Conservation (phyloP, 2,888 invertebrate species). For the Altica lythri region DNA sequence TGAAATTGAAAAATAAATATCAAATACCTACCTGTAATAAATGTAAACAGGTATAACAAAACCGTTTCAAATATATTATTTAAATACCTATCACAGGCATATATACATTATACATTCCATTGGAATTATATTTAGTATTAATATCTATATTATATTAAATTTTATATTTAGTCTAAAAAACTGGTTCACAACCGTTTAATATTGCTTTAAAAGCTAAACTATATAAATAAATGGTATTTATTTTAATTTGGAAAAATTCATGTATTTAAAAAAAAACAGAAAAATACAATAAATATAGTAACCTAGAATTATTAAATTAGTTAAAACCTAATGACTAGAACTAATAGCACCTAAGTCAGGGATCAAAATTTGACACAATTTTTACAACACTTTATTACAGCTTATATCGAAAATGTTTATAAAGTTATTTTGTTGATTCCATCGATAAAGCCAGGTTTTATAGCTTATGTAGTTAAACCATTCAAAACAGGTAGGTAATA, state of each 20-base stretch:
- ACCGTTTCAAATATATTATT: not conserved
- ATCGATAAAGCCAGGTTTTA: too few species aligned
- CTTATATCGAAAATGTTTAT: not conserved
- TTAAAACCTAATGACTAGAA: conserved; percentile 33
- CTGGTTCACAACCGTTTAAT: conserved; percentile 22
- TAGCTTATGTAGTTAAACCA: not conserved
- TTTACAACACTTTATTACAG: not conserved
- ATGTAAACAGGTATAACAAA: conserved; percentile 6
- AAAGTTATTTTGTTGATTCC: not conserved
- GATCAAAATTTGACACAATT: conserved; percentile 1
- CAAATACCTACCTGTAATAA: not conserved
- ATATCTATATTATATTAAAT: not conserved
- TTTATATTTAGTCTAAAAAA: not conserved
- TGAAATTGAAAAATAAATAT: not conserved
- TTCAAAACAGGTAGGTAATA: not conserved
- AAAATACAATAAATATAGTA: not conserved
- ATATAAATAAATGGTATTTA: not conserved
- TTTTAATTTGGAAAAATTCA: too few species aligned
- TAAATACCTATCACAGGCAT: not conserved
- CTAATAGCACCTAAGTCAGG: conserved; percentile 31
- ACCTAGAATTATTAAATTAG: conserved; percentile 3
- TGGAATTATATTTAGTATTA: conserved; percentile 2
- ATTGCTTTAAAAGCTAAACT: conserved; percentile 11
- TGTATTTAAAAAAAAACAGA: conserved; percentile 2
- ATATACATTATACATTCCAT: conserved; percentile 1